A percentile compares a stretch with the other conserved stretches of the same genome.
Conservation (phyloP, 2,113 vertebrate genomes). For the Scophthalmus maximus region DNA sequence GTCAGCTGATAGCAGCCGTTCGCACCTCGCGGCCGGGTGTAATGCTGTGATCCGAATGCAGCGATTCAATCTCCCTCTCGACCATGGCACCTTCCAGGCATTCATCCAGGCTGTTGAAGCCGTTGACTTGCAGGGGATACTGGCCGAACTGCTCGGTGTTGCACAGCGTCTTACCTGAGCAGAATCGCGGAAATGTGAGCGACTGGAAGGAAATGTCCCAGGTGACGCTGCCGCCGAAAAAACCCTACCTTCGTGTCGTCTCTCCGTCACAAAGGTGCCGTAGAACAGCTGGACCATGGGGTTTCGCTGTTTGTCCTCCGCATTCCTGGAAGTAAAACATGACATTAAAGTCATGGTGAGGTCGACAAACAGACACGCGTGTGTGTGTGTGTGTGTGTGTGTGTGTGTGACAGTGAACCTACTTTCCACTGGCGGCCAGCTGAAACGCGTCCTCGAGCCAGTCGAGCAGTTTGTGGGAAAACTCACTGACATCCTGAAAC, state of each 20-base stretch:
- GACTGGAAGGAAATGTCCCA: not conserved
- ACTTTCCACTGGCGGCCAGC: conserved; percentile 90
- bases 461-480: conserved; percentile 97
- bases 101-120: conserved; percentile 92
- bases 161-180: conserved; percentile 88
- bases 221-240: too few relatives aligned
- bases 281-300: conserved; percentile 99
- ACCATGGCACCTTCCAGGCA: conserved; percentile 97
- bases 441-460: conserved; percentile 98
- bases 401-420: conserved; percentile 66
- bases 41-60: conserved; percentile 81
- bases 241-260: conserved; percentile 88
- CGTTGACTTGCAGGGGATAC: conserved; percentile 97
- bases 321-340: conserved; percentile 73
- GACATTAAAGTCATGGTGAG: not conserved
- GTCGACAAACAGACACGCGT: too few relatives aligned
- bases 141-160: conserved; percentile 97
- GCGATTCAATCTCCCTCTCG: conserved; percentile 90
- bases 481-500: conserved; percentile 96
- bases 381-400: too few relatives aligned
- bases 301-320: conserved; percentile 90
- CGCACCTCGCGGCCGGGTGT: conserved; percentile 91
- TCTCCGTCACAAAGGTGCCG: conserved; percentile 93
- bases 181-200: conserved; percentile 14
- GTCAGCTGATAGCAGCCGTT: not conserved